Conservation (phyloP, 2,113 vertebrate species). For the Rhynchomys soricoides region DNA sequence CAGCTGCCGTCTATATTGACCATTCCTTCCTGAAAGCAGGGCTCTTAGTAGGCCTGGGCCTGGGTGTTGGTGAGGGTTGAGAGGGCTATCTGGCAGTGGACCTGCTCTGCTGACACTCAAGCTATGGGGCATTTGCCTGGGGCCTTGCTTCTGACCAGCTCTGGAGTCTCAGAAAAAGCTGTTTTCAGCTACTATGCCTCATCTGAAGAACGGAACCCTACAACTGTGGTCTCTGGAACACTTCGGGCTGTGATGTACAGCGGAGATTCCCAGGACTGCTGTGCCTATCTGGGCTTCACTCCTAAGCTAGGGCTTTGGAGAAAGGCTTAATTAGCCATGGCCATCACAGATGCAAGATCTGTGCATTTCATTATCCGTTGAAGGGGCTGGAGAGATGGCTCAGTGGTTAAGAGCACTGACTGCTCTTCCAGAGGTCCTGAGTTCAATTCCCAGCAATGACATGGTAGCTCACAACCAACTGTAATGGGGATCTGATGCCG, state of each 20-base stretch:
- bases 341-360: not conserved
- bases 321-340: not conserved
- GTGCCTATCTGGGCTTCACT: not conserved
- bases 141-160: not conserved
- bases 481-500: too few species aligned
- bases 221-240: accelerated
- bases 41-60: not conserved
- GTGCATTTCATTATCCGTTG: not conserved
- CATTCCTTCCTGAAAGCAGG: not conserved
- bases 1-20: accelerated
- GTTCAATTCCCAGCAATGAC: too few species aligned
- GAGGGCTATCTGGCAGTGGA: not conserved
- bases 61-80: not conserved
- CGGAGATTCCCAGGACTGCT: not conserved
- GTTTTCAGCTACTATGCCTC: accelerated
- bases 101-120: accelerated
- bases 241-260: too few species aligned
- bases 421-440: too few species aligned
- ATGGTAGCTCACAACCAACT: too few species aligned
- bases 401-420: too few species aligned
- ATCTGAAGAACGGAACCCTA: accelerated
- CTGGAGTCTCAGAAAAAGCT: not conserved
- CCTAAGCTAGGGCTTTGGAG: not conserved
- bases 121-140: not conserved
- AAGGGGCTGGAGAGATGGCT: too few species aligned